Evolutionary conservation across 2,113 vertebrate species (phyloP), one percentile per base, ranked within the genome.

Genomic region (Datnioides undecimradiatus): DNA sequence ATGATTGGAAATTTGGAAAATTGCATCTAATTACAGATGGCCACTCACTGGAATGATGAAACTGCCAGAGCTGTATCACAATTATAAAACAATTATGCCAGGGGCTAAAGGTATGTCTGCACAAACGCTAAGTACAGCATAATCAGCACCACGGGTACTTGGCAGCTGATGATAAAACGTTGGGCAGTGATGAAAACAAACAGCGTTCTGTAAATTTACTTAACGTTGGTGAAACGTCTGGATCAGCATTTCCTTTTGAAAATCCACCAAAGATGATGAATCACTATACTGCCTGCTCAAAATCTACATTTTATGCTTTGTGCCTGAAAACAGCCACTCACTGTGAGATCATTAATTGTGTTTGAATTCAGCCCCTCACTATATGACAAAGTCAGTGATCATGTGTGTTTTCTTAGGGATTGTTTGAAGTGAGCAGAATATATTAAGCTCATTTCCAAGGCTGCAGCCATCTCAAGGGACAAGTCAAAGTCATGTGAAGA

Each of bases 1-100:
- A 60, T 79, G 75, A 89, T 90, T 79, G 82, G 64, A 80, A 65
- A 68, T 80, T 89, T 87, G 73, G 71, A 8, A 85, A 88, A 87
- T 62, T 65, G 73, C 76, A 65, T 48, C 21, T 73, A 82, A 91
- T 90, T 88, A 78, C 49, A 76, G 46, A 25, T 71, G 36, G 59
- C 78, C 38, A 46, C 31, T 80, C 45, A 19, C 33, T 41, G 40
- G 60, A 73, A 43, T 54, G 68, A 70, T 73, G 40, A 83, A 73
- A 70, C 45, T 77, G 51, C 65, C 45, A 66, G 65, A 67, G 72
- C 45, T 82, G 55, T 51, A 77, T 77, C 41, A 55, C 52, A 72
- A 82, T 71, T 49, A 78, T 46, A 83, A 74, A 85, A 72, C 48
- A 80, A 85, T 83, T 77, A 80, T 58, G 41, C 13, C 46, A 5